Evolutionary conservation across 2,797 vertebrate species (phyloP).

Genomic region (Microctenopoma lineatum): DNA sequence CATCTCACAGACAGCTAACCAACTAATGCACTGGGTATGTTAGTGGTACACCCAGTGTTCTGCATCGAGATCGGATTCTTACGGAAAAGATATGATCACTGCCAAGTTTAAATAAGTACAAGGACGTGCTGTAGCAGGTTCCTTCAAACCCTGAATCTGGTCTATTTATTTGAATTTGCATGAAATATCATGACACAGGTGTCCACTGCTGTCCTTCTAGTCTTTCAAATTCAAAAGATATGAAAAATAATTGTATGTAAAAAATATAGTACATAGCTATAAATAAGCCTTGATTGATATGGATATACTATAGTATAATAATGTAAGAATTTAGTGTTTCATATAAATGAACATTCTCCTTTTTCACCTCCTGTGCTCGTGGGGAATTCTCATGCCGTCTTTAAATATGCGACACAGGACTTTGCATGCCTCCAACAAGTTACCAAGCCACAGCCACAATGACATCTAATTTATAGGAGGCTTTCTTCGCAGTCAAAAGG

Average conservation of each 20-base stretch:
- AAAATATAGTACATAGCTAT: conserved; percentile 22
- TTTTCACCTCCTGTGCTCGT: conserved; percentile 39
- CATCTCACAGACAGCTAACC: conserved; percentile 52
- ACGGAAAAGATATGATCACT: conserved; percentile 31
- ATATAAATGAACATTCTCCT: conserved; percentile 40
- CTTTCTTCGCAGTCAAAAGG: conserved; percentile 54
- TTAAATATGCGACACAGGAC: conserved; percentile 75
- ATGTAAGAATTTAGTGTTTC: conserved; percentile 36
- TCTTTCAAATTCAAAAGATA: conserved; percentile 24
- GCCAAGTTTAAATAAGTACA: conserved; percentile 26
- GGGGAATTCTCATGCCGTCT: conserved; percentile 74
- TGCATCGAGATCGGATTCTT: conserved; percentile 37
- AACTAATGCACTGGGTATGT: conserved; percentile 43
- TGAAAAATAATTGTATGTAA: conserved; percentile 22
- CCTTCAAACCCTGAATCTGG: not conserved
- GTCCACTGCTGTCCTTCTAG: conserved; percentile 30
- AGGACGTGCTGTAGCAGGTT: not conserved
- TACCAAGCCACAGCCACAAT: conserved; percentile 55
- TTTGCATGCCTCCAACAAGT: conserved; percentile 55
- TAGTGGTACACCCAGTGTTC: conserved; percentile 24
- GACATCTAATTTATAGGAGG: conserved; percentile 70
- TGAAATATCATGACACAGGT: conserved; percentile 15
- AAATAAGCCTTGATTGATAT: conserved; percentile 26
- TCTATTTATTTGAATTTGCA: conserved; percentile 33
- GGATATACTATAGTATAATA: conserved; percentile 33